A percentile compares a stretch with the other conserved stretches of the same genome.
Evolutionary conservation across 2,113 vertebrate species (phyloP).

Genomic region (Cinclus mexicanus): DNA sequence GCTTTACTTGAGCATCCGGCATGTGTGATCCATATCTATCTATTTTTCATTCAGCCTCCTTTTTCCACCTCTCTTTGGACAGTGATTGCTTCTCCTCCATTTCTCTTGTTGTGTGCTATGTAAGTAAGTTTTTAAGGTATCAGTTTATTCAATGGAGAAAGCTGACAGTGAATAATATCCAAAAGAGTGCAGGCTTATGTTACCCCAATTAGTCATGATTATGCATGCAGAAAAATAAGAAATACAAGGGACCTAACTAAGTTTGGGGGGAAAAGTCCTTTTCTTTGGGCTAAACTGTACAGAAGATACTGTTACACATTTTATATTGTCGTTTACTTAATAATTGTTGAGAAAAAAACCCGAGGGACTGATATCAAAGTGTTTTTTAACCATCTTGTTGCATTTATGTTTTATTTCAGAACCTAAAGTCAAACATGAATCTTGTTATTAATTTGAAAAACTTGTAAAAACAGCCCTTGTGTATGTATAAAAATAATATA

Average conservation of each 20-base stretch:
- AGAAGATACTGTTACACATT: not conserved
- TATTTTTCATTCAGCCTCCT: conserved; percentile 32
- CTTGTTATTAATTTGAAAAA: not conserved
- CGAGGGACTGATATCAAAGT: not conserved
- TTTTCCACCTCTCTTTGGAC: conserved; percentile 31
- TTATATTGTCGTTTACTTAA: not conserved
- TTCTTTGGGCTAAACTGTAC: not conserved
- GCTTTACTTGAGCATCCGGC: conserved; percentile 40
- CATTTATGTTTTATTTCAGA: not conserved
- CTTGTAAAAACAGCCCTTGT: not conserved
- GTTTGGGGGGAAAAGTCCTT: not conserved
- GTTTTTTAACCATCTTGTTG: not conserved
- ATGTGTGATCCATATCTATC: conserved; percentile 50
- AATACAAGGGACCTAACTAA: not conserved
- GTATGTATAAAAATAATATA: not conserved
- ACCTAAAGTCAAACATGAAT: not conserved
- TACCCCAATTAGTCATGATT: conserved; percentile 47
- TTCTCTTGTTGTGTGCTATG: conserved; percentile 29
- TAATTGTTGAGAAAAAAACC: not conserved
- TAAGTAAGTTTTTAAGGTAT: conserved; percentile 50
- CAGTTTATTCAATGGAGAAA: conserved; percentile 27
- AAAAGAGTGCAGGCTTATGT: conserved; percentile 20
- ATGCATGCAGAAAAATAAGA: conserved; percentile 23
- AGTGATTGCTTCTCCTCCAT: conserved; percentile 38
- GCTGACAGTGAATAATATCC: conserved; percentile 40